Conservation (phyloP, 1,140 invertebrate genomes). For the Sminthurides bifidus region DNA sequence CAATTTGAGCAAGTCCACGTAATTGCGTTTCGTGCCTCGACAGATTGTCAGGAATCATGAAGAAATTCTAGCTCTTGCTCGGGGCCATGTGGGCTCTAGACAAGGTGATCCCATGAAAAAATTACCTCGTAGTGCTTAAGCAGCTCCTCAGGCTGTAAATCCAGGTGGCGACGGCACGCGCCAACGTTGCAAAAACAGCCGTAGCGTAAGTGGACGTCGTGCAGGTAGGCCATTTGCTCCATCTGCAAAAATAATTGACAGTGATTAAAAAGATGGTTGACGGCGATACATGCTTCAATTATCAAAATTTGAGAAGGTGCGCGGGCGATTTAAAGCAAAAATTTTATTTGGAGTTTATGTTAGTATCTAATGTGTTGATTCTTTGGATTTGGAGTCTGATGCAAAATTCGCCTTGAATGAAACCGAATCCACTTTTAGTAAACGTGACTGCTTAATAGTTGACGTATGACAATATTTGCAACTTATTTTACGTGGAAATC, state of each 20-base stretch:
- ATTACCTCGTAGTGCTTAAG: conserved; percentile 59
- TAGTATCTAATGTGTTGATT: neutral
- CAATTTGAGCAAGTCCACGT: too few species aligned
- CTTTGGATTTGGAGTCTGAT: too few species aligned
- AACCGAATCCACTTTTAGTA: too few species aligned
- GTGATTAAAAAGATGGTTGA: neutral
- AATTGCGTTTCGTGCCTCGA: too few species aligned
- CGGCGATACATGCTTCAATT: too few species aligned
- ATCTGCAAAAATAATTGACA: conserved; percentile 47
- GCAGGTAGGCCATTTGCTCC: conserved; percentile 71
- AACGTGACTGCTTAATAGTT: too few species aligned
- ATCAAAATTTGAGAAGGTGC: too few species aligned
- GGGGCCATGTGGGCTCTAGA: neutral
- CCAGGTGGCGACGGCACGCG: conserved; percentile 70
- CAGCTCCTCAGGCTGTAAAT: conserved; percentile 54
- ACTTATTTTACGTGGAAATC: too few species aligned
- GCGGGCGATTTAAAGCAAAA: too few species aligned
- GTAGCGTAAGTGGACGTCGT: conserved; percentile 74
- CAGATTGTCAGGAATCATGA: too few species aligned
- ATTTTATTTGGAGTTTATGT: neutral
- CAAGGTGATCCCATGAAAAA: neutral
- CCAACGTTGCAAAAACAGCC: conserved; percentile 97
- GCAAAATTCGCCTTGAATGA: neutral
- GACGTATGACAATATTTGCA: too few species aligned
- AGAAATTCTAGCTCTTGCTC: too few species aligned